phyloP scores from a whole-genome alignment of 1,140 invertebrate species.

The Gyrodactylus salaris region DNA sequence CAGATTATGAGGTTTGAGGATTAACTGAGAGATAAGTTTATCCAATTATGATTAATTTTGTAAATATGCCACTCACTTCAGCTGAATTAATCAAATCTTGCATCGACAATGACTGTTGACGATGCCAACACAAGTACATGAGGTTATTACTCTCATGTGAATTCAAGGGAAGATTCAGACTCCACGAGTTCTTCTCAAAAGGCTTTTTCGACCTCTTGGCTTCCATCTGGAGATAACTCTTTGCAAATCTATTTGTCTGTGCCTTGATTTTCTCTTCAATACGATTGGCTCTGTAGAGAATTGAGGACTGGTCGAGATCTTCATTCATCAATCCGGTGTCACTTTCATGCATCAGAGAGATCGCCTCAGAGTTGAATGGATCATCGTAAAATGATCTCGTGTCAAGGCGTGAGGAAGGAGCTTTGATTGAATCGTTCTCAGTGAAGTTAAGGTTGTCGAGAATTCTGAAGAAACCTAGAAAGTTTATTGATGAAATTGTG shows the following conservation, averaged over 20 bases:
- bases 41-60: background rate
- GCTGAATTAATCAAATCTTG: slow-evolving; percentile 43
- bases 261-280: background rate
- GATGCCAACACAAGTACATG: slow-evolving; percentile 84
- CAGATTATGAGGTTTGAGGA: no score
- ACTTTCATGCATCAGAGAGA: background rate
- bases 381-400: background rate
- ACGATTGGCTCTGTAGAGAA: background rate
- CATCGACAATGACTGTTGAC: slow-evolving; percentile 48
- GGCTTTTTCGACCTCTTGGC: no score
- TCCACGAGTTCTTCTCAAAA: no score
- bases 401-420: background rate
- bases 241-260: no score
- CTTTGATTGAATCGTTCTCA: background rate
- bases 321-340: background rate
- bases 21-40: no score
- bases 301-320: background rate
- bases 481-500: no score
- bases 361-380: background rate
- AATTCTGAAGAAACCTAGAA: background rate
- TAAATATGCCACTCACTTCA: slow-evolving; percentile 25
- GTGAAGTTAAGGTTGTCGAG: background rate
- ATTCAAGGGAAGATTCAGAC: no score
- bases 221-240: no score
- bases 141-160: slow-evolving; percentile 35